These are phyloP conservation scores for Acronicta aceris DNA, from an alignment of 2,888 invertebrate genomes.

Conservation along the genomic window DNA sequence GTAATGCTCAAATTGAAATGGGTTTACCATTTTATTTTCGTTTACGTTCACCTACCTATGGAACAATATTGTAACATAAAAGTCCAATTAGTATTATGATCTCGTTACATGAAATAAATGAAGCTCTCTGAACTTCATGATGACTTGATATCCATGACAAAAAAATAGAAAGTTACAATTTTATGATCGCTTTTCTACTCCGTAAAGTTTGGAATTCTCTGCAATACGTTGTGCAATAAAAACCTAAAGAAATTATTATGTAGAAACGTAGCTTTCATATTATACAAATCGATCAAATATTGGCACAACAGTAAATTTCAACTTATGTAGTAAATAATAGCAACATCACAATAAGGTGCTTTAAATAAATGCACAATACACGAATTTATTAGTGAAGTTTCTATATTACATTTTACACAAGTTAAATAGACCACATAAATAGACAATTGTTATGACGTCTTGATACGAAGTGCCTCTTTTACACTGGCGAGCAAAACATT, in stretches of 20 bases:
- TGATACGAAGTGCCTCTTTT: constrained; percentile 66
- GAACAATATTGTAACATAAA: neutral
- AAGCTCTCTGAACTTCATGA: constrained; percentile 12
- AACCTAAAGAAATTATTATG: neutral
- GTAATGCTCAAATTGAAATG: neutral
- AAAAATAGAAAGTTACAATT: constrained; percentile 21
- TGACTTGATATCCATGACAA: constrained; percentile 15
- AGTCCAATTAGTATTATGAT: constrained; percentile 7
- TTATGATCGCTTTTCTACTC: constrained; percentile 28
- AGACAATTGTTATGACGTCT: constrained; percentile 55
- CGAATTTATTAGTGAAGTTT: constrained; percentile 84
- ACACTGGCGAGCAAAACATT: constrained; percentile 46
- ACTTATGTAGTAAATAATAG: constrained; percentile 38
- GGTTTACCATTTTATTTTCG: neutral
- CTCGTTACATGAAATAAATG: neutral
- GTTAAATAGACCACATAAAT: constrained; percentile 65
- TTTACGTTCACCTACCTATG: neutral
- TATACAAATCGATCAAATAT: too few relatives aligned
- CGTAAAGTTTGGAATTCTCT: neutral
- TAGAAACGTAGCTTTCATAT: neutral
- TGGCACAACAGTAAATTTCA: constrained; percentile 5
- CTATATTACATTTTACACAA: constrained; percentile 76
- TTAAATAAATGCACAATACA: constrained; percentile 73
- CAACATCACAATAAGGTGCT: constrained; percentile 64
- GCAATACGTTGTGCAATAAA: neutral